Percentiles rank a stretch among this genome's conserved stretches.
Evolutionary conservation across 2,888 invertebrate species (phyloP).

Genomic region (Miltochrista miniata): DNA sequence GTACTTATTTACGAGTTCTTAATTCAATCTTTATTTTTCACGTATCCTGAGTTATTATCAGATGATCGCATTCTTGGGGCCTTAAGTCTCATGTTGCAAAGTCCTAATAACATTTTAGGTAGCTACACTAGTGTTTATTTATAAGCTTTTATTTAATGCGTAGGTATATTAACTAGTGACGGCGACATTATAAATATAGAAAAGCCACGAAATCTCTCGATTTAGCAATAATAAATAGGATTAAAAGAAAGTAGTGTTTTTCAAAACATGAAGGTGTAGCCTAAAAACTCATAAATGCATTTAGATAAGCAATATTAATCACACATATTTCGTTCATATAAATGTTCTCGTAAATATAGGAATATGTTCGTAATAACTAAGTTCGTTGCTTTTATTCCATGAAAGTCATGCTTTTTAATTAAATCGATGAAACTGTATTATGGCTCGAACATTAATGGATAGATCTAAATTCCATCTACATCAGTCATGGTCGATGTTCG

Average conservation of each 20-base stretch:
- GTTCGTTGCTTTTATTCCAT: too few relatives aligned
- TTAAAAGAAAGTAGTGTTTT: slow-evolving; percentile 8
- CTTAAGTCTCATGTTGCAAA: slow-evolving; percentile 41
- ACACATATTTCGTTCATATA: too few relatives aligned
- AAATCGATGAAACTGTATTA: too few relatives aligned
- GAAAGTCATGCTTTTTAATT: too few relatives aligned
- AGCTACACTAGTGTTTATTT: slow-evolving; percentile 12
- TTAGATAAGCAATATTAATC: too few relatives aligned
- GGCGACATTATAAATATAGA: slow-evolving; percentile 1
- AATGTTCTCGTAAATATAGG: too few relatives aligned
- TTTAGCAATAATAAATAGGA: slow-evolving; percentile 10
- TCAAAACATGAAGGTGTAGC: slow-evolving; percentile 4
- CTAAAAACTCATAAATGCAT: too few relatives aligned
- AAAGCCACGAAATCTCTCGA: slow-evolving; percentile 3
- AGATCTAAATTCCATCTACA: too few relatives aligned
- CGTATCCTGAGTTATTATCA: slow-evolving; percentile 14
- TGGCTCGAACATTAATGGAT: too few relatives aligned
- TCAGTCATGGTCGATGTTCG: too few relatives aligned
- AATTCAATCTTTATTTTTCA: slow-evolving; percentile 1
- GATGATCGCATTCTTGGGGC: slow-evolving; percentile 39
- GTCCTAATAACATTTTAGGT: slow-evolving; percentile 16
- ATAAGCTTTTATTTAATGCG: slow-evolving; percentile 6
- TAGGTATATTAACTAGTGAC: neutral
- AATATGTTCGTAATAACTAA: too few relatives aligned
- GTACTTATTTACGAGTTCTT: slow-evolving; percentile 6